These are phyloP conservation scores for Sebastes cheni DNA, from an alignment of 2,797 vertebrate genomes.

Conservation along the genomic window DNA sequence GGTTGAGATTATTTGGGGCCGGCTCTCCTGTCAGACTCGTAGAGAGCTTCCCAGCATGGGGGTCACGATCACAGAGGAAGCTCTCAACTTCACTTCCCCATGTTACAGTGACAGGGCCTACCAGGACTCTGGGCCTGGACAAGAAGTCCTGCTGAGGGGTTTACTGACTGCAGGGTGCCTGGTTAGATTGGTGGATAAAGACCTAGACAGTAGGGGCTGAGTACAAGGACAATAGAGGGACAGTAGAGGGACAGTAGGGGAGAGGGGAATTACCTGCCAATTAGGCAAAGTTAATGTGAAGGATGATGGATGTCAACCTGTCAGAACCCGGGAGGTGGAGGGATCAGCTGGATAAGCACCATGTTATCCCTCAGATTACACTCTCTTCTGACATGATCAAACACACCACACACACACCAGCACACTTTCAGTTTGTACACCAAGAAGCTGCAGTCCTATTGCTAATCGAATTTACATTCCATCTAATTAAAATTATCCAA, in stretches of 20 bases:
- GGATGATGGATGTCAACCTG: slow-evolving; percentile 86
- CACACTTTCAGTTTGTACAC: not conserved
- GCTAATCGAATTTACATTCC: not conserved
- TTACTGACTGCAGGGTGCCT: slow-evolving; percentile 56
- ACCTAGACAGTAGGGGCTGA: slow-evolving; percentile 59
- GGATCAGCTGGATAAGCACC: slow-evolving; percentile 86
- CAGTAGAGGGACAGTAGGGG: slow-evolving; percentile 68
- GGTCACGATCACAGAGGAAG: slow-evolving; percentile 69
- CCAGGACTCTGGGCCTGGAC: slow-evolving; percentile 61
- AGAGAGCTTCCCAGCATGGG: slow-evolving; percentile 75
- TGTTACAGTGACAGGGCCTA: slow-evolving; percentile 69
- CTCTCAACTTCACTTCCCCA: slow-evolving; percentile 72
- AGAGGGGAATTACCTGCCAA: slow-evolving; percentile 86
- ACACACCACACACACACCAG: not conserved
- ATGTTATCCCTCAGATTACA: slow-evolving; percentile 90
- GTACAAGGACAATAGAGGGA: slow-evolving; percentile 67
- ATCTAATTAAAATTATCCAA: not conserved
- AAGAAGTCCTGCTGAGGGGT: slow-evolving; percentile 66
- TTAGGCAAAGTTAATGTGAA: slow-evolving; percentile 87
- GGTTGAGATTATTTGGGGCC: slow-evolving; percentile 68
- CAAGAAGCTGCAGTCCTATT: not conserved
- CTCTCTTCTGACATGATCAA: slow-evolving; percentile 71
- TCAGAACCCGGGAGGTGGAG: slow-evolving; percentile 79
- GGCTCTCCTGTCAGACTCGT: slow-evolving; percentile 77
- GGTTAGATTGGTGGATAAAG: slow-evolving; percentile 62